These are phyloP conservation scores for Pyralis farinalis DNA, from an alignment of 2,888 invertebrate genomes.

Conservation along the genomic window DNA sequence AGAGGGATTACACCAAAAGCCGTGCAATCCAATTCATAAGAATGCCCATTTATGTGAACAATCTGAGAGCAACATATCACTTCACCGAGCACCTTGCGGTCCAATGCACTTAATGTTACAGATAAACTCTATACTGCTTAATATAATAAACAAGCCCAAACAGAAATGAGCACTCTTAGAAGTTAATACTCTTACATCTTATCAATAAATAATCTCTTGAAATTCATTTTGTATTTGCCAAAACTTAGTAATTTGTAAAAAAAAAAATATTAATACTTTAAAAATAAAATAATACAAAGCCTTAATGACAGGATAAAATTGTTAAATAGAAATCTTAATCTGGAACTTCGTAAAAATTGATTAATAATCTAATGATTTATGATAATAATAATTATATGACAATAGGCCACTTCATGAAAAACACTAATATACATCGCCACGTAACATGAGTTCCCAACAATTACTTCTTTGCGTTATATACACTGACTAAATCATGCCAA, in stretches of 20 bases:
- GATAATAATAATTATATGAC: slow-evolving; percentile 44
- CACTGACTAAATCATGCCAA: slow-evolving; percentile 67
- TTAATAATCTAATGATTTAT: slow-evolving; percentile 35
- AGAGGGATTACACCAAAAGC: slow-evolving; percentile 45
- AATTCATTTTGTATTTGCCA: slow-evolving; percentile 22
- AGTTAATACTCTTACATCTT: slow-evolving; percentile 16
- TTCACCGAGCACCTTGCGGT: neutral
- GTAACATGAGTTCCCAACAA: slow-evolving; percentile 61
- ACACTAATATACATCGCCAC: slow-evolving; percentile 54
- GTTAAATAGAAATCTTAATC: slow-evolving; percentile 67
- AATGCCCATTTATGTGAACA: slow-evolving; percentile 29
- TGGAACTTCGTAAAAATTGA: slow-evolving; percentile 61
- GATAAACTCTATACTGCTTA: slow-evolving; percentile 4
- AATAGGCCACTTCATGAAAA: slow-evolving; percentile 68
- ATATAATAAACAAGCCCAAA: slow-evolving; percentile 14
- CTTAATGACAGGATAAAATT: slow-evolving; percentile 51
- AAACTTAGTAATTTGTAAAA: slow-evolving; percentile 42
- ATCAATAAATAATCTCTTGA: slow-evolving; percentile 32
- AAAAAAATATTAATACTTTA: slow-evolving; percentile 65
- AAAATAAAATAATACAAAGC: slow-evolving; percentile 63
- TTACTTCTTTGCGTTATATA: slow-evolving; percentile 64
- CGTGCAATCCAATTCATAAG: slow-evolving; percentile 32
- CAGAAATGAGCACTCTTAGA: slow-evolving; percentile 7
- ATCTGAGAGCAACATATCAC: neutral
- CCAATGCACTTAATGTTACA: slow-evolving; percentile 1